These are phyloP conservation scores for Blennius ocellaris DNA, from an alignment of 2,113 vertebrate species.

Conservation along the genomic window DNA sequence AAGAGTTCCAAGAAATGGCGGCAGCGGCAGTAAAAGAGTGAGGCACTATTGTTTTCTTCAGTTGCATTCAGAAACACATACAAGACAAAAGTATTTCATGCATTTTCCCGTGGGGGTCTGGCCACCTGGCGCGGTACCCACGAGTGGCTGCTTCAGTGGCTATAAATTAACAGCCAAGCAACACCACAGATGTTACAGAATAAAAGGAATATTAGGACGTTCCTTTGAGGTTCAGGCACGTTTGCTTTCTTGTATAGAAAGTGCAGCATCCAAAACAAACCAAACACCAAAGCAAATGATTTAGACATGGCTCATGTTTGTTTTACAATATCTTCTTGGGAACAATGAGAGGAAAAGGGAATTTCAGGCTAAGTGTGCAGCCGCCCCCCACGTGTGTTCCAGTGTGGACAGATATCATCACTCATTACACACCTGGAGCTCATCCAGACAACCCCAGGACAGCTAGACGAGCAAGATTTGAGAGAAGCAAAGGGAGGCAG, in stretches of 20 bases:
- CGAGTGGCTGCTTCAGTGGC: conserved; percentile 21
- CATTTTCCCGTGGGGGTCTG: conserved; percentile 40
- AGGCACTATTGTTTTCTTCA: conserved; percentile 17
- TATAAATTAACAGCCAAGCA: conserved; percentile 32
- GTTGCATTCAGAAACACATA: background rate
- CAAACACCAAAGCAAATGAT: background rate
- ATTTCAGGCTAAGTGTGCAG: conserved; percentile 7
- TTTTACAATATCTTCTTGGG: conserved; percentile 24
- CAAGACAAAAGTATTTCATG: conserved; percentile 34
- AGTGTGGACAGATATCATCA: conserved; percentile 38
- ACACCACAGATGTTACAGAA: conserved; percentile 36
- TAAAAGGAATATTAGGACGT: background rate
- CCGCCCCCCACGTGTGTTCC: conserved; percentile 7
- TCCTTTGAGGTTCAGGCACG: background rate
- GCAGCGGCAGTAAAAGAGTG: conserved; percentile 1
- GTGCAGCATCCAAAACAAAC: background rate
- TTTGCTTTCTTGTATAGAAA: conserved; percentile 6
- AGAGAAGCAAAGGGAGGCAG: conserved; percentile 25
- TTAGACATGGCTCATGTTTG: conserved; percentile 1
- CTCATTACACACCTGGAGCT: conserved; percentile 52
- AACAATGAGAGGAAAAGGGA: conserved; percentile 65
- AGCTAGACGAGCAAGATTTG: conserved; percentile 24
- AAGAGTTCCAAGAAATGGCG: background rate
- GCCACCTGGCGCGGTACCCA: conserved; percentile 51
- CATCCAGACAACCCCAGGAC: conserved; percentile 36